phyloP scores from a whole-genome alignment of 2,113 vertebrate species.

The Glaucidium brasilianum region DNA sequence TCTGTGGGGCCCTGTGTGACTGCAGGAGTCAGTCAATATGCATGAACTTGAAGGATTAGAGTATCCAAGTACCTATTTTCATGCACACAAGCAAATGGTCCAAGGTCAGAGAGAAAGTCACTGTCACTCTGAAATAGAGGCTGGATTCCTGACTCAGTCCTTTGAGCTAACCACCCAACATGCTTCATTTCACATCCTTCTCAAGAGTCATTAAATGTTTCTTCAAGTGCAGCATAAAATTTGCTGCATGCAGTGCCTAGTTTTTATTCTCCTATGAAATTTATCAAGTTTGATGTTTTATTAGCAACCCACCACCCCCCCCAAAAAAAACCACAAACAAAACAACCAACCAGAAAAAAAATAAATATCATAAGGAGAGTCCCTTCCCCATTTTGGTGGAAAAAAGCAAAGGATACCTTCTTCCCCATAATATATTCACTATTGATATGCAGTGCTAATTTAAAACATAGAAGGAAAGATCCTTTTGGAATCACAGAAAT shows the following conservation, averaged over 20 bases:
- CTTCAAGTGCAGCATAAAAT: not conserved
- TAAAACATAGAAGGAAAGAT: not conserved
- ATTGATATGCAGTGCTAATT: not conserved
- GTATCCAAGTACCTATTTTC: not conserved
- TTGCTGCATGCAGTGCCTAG: not conserved
- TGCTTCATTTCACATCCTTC: not conserved
- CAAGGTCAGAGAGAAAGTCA: slow-evolving; percentile 21
- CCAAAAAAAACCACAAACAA: not conserved
- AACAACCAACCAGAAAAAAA: not conserved
- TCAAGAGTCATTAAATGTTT: not conserved
- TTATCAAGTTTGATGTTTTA: not conserved
- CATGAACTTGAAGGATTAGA: rapidly evolving
- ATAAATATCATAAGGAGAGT: not conserved
- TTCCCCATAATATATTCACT: not conserved
- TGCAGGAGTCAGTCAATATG: not conserved
- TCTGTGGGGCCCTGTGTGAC: not conserved
- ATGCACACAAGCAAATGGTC: not conserved
- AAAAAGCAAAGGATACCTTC: not conserved
- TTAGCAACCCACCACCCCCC: not conserved
- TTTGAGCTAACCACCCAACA: not conserved
- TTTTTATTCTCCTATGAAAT: not conserved
- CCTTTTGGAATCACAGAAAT: not conserved
- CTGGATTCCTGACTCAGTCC: not conserved
- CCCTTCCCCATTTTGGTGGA: not conserved
- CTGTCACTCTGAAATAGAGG: not conserved